These are phyloP conservation scores for Torymus tubicola DNA, from an alignment of 2,888 invertebrate genomes.

Conservation along the genomic window DNA sequence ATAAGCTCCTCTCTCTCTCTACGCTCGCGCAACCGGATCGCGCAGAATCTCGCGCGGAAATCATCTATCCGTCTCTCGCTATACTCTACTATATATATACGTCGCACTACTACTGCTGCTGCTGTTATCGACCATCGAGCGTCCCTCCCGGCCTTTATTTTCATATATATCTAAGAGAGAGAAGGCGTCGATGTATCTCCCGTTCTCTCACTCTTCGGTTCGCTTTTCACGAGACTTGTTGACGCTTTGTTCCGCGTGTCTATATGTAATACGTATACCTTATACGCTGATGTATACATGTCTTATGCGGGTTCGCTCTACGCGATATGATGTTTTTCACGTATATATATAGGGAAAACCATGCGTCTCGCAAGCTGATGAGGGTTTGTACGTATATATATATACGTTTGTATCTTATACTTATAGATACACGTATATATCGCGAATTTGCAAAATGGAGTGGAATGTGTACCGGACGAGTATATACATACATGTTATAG, in stretches of 20 bases:
- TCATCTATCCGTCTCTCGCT: slow-evolving; percentile 50
- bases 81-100: no score
- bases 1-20: slow-evolving; percentile 29
- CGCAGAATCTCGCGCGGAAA: slow-evolving; percentile 47
- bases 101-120: no score
- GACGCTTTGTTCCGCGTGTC: slow-evolving; percentile 12
- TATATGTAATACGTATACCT: neutral
- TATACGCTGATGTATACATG: neutral
- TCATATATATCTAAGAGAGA: slow-evolving; percentile 42
- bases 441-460: slow-evolving; percentile 19
- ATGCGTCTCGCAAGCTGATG: neutral
- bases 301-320: no score
- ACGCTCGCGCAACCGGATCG: slow-evolving; percentile 42
- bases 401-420: no score
- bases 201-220: slow-evolving; percentile 53
- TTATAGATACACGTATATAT: neutral
- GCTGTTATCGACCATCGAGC: slow-evolving; percentile 38
- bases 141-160: slow-evolving; percentile 52
- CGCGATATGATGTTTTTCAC: no score
- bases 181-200: slow-evolving; percentile 32
- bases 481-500: neutral
- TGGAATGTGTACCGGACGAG: neutral
- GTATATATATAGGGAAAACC: no score
- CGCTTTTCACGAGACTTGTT: slow-evolving; percentile 35
- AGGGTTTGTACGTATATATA: neutral